phyloP scores from a whole-genome alignment of 2,888 invertebrate genomes.

The Nineta flava region DNA sequence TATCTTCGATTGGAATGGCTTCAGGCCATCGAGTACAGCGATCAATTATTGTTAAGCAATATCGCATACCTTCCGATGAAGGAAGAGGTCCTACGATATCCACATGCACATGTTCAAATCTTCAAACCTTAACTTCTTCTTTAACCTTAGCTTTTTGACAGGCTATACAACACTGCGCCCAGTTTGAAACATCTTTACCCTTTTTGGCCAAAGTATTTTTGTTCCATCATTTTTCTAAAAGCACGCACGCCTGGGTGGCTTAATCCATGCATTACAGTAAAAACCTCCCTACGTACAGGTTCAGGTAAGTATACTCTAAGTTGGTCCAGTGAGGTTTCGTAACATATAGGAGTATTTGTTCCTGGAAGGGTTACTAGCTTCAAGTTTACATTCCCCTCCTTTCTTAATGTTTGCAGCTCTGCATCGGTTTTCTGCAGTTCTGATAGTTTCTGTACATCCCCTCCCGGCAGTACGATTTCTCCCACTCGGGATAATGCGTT shows the following conservation, averaged over 20 bases:
- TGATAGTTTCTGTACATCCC: too few relatives aligned
- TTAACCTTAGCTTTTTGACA: not conserved
- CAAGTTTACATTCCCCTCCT: not conserved
- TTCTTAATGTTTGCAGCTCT: too few relatives aligned
- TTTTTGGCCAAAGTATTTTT: not conserved
- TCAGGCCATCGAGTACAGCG: slow-evolving; percentile 19
- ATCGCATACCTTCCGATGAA: slow-evolving; percentile 2
- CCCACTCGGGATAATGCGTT: slow-evolving; percentile 4
- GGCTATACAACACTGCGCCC: not conserved
- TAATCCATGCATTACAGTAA: not conserved
- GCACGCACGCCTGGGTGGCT: not conserved
- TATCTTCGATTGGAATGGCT: slow-evolving; percentile 19
- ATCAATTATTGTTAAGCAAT: slow-evolving; percentile 15
- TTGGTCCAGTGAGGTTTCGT: not conserved
- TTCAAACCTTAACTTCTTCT: not conserved
- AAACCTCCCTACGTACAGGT: not conserved
- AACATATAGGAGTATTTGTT: not conserved
- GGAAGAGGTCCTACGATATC: slow-evolving; percentile 3
- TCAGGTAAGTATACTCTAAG: not conserved
- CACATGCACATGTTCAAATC: not conserved
- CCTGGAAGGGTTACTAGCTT: not conserved
- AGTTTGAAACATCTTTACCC: not conserved
- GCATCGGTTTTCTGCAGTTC: too few relatives aligned
- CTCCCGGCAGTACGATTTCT: too few relatives aligned
- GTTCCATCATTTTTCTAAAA: not conserved